These are phyloP conservation scores for Yoshiicerus persimilis DNA, from an alignment of 1,140 invertebrate genomes.

Conservation along the genomic window DNA sequence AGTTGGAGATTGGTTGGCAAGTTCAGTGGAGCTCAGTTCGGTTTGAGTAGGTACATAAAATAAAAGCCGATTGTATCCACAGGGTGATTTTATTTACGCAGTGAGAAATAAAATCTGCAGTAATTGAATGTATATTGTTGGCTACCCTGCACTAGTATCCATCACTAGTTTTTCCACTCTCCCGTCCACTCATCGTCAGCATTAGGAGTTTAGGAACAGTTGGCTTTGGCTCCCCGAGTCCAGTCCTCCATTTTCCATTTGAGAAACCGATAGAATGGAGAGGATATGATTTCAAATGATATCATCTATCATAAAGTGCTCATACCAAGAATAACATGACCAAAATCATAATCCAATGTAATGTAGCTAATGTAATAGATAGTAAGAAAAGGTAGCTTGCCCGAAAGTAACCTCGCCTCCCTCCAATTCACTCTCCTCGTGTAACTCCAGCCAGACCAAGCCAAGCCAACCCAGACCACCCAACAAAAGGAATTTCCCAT, in stretches of 20 bases:
- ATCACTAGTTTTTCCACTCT: background rate
- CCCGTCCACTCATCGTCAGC: background rate
- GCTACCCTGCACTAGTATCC: background rate
- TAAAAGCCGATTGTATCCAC: background rate
- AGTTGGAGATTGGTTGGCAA: background rate
- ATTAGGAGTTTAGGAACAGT: background rate
- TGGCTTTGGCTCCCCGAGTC: background rate
- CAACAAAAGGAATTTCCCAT: slow-evolving; percentile 9
- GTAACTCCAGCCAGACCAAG: background rate
- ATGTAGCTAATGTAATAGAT: background rate
- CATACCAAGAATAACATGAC: background rate
- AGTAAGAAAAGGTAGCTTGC: background rate
- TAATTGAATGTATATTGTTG: background rate
- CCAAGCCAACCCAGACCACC: background rate
- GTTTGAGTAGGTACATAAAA: background rate
- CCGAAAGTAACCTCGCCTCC: background rate
- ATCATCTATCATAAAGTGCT: slow-evolving; percentile 9
- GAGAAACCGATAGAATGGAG: background rate
- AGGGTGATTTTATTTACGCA: background rate
- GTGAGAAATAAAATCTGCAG: background rate
- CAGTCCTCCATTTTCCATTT: background rate
- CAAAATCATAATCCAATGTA: background rate
- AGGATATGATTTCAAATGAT: slow-evolving; percentile 4
- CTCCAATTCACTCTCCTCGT: background rate
- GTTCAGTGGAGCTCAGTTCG: background rate